These are phyloP conservation scores for Polypedilum pembai DNA, from an alignment of 1,140 invertebrate genomes.

Conservation along the genomic window DNA sequence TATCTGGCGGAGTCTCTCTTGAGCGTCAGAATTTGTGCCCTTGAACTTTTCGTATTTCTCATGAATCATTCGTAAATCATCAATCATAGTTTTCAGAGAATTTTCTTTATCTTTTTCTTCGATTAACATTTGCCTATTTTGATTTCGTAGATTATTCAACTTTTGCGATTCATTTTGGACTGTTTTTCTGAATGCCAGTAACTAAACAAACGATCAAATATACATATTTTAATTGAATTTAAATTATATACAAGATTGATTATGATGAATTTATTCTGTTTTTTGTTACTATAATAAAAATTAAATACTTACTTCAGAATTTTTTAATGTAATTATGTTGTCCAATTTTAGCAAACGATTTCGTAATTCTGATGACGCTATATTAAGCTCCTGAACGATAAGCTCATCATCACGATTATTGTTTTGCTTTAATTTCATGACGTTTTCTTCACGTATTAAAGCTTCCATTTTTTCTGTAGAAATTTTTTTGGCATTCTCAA, in stretches of 20 bases:
- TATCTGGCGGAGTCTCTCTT: constrained; percentile 38
- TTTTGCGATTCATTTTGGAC: neutral
- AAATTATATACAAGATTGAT: too few species aligned
- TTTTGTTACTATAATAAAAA: too few species aligned
- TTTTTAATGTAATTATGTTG: neutral
- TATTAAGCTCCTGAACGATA: neutral
- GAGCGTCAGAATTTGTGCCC: constrained; percentile 36
- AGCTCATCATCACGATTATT: neutral
- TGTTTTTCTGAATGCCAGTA: neutral
- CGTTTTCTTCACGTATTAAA: neutral
- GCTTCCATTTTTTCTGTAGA: neutral
- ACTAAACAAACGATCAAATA: neutral
- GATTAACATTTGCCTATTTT: constrained; percentile 35
- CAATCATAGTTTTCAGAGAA: constrained; percentile 33
- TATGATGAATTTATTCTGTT: too few species aligned
- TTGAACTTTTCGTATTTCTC: constrained; percentile 34
- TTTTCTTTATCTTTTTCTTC: constrained; percentile 33
- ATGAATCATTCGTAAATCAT: constrained; percentile 33
- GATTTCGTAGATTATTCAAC: constrained; percentile 34
- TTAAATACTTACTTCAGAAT: neutral
- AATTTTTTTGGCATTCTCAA: constrained; percentile 27
- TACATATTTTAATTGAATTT: too few species aligned
- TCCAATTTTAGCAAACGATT: neutral
- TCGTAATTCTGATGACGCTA: neutral
- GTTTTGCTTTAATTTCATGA: neutral